Evolutionary conservation across 2,888 invertebrate species (phyloP), one percentile per base, ranked within the genome.

Genomic region (Exocentrus adspersus): DNA sequence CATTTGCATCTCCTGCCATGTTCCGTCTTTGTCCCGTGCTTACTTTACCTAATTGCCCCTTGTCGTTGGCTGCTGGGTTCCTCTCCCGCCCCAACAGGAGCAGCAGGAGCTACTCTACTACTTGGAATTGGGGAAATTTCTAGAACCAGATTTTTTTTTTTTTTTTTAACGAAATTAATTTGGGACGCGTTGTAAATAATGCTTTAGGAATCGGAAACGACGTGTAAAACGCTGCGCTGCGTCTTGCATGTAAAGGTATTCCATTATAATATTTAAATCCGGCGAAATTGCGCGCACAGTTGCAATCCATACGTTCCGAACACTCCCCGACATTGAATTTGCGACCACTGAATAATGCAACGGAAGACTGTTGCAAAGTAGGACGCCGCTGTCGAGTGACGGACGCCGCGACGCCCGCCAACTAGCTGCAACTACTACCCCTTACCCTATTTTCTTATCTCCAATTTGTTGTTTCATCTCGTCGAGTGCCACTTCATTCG

Each of bases 11-110:
- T 81, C 79, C 76, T 75, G 74, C 72, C 69, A 67, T 69, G 71
- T 63, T 63, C 73, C 72, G 73, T 78, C 78, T 79, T 78, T 78
- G 78, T 79, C 77, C 75, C 37, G 67, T 75, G 76, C 76, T 79
- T 81, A 81, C 80, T 82, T 80, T 81, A 75, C 78, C 80, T 82
- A 82, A 82, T 82, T 82, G 80, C 80, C 78, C 76, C 76, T 76
- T 76, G 75, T 75, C 76, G 73, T 73, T 71, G 68, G 61, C 51
- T 30, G 16, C 62, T 67, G 72, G 45, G 10, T 24, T 24, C 57
- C 24, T n/a, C 6, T 17, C 17, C 28, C 28, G 56, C 56, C 24
- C 12, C 20, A 56, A 10, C 30, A 30, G 0, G 30, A 46, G 20
- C 28, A 20, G 12, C 30, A 32, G 46, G 19, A 7, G 41, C 14